These are phyloP conservation scores for Oxystoma pomonae DNA, from an alignment of 2,888 invertebrate species.

Conservation along the genomic window DNA sequence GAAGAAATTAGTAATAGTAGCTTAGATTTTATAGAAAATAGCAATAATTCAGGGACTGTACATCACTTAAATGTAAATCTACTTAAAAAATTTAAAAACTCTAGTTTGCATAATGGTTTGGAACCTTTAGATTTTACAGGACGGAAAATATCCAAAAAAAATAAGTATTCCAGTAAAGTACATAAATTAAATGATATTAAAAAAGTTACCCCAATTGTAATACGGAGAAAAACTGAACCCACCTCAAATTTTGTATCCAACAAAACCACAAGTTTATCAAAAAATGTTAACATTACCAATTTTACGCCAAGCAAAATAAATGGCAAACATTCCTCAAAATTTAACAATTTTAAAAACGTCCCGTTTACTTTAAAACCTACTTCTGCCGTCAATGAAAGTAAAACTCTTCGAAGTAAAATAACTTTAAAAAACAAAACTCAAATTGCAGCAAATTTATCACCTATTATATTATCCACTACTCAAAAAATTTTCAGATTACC, in stretches of 20 bases:
- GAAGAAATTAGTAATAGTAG: slow-evolving; percentile 4
- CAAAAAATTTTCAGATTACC: background rate
- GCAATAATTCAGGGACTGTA: no score
- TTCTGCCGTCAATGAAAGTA: background rate
- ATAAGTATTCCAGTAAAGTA: background rate
- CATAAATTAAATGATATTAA: background rate
- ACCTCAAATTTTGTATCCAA: slow-evolving; percentile 12
- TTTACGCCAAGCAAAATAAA: no score
- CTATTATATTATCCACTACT: background rate
- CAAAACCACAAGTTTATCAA: background rate
- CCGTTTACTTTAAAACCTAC: no score
- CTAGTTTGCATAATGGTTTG: background rate
- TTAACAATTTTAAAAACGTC: no score
- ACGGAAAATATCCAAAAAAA: no score
- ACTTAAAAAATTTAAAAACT: background rate
- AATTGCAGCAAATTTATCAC: background rate
- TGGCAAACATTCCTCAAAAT: background rate
- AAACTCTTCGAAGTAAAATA: no score
- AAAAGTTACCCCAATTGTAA: no score
- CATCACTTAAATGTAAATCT: background rate
- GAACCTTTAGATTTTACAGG: background rate
- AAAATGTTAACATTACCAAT: background rate
- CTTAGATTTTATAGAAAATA: background rate
- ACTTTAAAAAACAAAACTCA: slow-evolving; percentile 9
- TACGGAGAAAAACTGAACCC: slow-evolving; percentile 3